phyloP scores from a whole-genome alignment of 2,888 invertebrate genomes.

The Polia nebulosa region DNA sequence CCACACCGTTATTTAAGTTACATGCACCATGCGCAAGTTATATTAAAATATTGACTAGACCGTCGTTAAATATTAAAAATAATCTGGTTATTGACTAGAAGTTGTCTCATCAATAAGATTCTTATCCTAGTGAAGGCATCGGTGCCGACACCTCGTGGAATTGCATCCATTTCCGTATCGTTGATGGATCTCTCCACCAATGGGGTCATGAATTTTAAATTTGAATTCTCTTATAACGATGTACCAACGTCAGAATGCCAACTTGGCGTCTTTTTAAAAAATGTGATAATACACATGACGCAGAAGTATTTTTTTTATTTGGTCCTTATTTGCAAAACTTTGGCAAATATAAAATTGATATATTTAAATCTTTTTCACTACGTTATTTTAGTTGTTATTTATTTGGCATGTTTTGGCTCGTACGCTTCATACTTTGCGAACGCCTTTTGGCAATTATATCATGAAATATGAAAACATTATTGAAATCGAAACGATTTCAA shows the following conservation, averaged over 20 bases:
- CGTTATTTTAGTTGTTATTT: constrained; percentile 15
- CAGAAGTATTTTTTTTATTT: constrained; percentile 35
- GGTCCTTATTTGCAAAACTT: constrained; percentile 44
- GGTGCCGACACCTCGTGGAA: constrained; percentile 23
- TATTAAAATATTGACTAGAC: constrained; percentile 57
- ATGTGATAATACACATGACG: constrained; percentile 23
- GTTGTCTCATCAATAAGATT: constrained; percentile 19
- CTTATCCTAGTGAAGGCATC: constrained; percentile 38
- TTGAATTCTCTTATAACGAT: constrained; percentile 20
- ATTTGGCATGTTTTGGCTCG: constrained; percentile 46
- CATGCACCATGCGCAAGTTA: constrained; percentile 33
- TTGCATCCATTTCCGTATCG: constrained; percentile 19
- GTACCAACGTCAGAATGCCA: constrained; percentile 4
- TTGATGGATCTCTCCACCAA: constrained; percentile 18
- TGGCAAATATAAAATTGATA: constrained; percentile 23
- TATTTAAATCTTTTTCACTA: neutral
- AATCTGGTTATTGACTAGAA: constrained; percentile 58
- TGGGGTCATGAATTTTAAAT: constrained; percentile 18
- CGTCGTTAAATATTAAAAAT: constrained; percentile 50
- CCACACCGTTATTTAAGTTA: constrained; percentile 23
- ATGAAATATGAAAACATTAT: constrained; percentile 33
- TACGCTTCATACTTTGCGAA: neutral
- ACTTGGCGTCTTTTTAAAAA: constrained; percentile 28
- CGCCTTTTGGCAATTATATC: constrained; percentile 3
- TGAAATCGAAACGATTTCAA: constrained; percentile 20